These are phyloP conservation scores for Istiophorus platypterus DNA, from an alignment of 2,113 vertebrate species.

Conservation along the genomic window DNA sequence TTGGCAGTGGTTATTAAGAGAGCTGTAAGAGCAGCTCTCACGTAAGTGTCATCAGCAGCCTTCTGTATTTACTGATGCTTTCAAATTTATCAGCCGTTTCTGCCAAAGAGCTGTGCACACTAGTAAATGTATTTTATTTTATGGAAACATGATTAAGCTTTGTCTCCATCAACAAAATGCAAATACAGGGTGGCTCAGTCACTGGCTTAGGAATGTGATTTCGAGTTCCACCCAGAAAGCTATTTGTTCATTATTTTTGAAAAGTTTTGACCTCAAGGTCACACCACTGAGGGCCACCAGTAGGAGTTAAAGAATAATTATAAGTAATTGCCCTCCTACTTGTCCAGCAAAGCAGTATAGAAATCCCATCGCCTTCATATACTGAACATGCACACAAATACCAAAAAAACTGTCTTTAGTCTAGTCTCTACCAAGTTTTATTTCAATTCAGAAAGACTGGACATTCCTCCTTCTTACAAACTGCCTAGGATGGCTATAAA, in stretches of 20 bases:
- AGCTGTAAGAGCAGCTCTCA: conserved; percentile 55
- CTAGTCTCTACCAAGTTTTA: neutral
- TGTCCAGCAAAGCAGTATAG: conserved; percentile 12
- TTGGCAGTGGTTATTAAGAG: conserved; percentile 63
- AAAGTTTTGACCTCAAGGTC: neutral
- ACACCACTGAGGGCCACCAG: neutral
- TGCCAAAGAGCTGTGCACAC: conserved; percentile 29
- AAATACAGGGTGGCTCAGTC: conserved; percentile 14
- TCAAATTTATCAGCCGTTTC: conserved; percentile 46
- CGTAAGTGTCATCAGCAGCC: conserved; percentile 60
- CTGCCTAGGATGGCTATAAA: neutral
- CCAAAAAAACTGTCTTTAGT: neutral
- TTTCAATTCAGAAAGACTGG: neutral
- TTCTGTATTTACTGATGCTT: conserved; percentile 59
- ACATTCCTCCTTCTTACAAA: neutral
- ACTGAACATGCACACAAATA: neutral
- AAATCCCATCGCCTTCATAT: neutral
- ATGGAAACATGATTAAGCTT: conserved; percentile 15
- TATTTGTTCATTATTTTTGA: conserved; percentile 9
- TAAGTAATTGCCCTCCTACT: conserved; percentile 22
- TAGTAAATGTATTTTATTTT: conserved; percentile 25
- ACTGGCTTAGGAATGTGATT: neutral
- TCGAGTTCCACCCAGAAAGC: neutral
- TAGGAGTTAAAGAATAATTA: conserved; percentile 12
- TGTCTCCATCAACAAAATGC: conserved; percentile 5